Evolutionary conservation across 2,888 invertebrate genomes (phyloP).

Genomic region (Tineola bisselliella): DNA sequence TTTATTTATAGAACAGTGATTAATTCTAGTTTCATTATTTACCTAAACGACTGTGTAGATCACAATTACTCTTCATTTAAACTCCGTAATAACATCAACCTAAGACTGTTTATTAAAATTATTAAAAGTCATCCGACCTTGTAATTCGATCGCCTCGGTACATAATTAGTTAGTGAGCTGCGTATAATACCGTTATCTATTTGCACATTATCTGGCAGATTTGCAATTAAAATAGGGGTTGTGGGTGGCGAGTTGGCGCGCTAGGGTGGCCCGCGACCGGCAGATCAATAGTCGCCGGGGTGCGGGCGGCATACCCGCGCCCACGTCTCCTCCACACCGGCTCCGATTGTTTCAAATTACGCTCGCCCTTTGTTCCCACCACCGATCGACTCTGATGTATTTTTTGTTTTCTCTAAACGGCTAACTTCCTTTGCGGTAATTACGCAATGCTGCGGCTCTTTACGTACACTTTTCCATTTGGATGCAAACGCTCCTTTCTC

Average conservation of each 20-base stretch:
- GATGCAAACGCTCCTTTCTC: background rate
- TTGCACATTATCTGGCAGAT: constrained; percentile 68
- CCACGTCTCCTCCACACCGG: constrained; percentile 38
- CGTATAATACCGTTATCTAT: constrained; percentile 66
- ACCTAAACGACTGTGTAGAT: too few relatives aligned
- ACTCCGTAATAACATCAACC: background rate
- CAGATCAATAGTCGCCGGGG: constrained; percentile 66
- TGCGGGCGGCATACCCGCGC: constrained; percentile 41
- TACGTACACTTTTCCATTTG: constrained; percentile 33
- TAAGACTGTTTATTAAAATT: constrained; percentile 5
- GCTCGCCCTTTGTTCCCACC: constrained; percentile 61
- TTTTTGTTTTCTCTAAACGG: constrained; percentile 63
- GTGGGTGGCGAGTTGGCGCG: constrained; percentile 32
- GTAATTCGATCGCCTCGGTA: constrained; percentile 43
- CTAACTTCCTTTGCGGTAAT: constrained; percentile 63
- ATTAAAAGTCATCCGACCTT: constrained; percentile 19
- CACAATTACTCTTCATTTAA: constrained; percentile 4
- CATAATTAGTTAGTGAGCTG: constrained; percentile 59
- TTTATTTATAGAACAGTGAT: too few relatives aligned
- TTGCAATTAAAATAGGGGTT: constrained; percentile 67
- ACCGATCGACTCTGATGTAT: constrained; percentile 49
- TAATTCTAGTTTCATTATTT: too few relatives aligned
- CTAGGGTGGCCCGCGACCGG: constrained; percentile 31
- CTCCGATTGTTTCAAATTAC: constrained; percentile 66
- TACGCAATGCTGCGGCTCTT: constrained; percentile 55